phyloP scores from a whole-genome alignment of 2,888 invertebrate species.

The Frankliniella fusca region DNA sequence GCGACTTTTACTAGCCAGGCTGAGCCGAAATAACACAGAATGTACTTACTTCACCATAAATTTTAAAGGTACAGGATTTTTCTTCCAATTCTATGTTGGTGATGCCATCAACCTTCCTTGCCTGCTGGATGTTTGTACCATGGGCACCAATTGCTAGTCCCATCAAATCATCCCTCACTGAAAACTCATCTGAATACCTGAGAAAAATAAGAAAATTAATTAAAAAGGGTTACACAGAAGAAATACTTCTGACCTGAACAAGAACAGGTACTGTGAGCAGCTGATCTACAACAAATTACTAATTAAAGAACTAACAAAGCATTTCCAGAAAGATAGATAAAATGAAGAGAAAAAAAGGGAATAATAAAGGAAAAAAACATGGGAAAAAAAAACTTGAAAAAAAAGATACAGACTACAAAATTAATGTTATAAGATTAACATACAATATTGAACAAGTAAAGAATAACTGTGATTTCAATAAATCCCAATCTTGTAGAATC shows the following conservation, averaged over 20 bases:
- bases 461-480: background rate
- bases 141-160: constrained; percentile 97
- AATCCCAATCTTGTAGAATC: too few relatives aligned
- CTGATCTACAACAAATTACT: background rate
- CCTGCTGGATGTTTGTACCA: constrained; percentile 93
- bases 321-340: constrained; percentile 28
- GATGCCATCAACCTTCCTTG: constrained; percentile 88
- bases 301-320: background rate
- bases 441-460: background rate
- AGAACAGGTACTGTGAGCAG: background rate
- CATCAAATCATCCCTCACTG: constrained; percentile 94
- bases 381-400: too few relatives aligned
- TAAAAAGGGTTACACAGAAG: background rate
- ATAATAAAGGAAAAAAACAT: too few relatives aligned
- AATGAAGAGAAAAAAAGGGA: constrained; percentile 28
- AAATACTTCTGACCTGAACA: background rate
- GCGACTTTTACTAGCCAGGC: background rate
- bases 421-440: too few relatives aligned
- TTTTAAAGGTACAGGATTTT: constrained; percentile 92
- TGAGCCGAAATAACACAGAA: background rate
- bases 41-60: constrained; percentile 75
- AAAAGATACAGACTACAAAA: background rate
- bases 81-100: constrained; percentile 95
- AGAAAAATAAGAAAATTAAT: constrained; percentile 38
- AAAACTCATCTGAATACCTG: constrained; percentile 90